These are phyloP conservation scores for Galaxias olidus DNA, from an alignment of 2,797 vertebrate species.

Conservation along the genomic window DNA sequence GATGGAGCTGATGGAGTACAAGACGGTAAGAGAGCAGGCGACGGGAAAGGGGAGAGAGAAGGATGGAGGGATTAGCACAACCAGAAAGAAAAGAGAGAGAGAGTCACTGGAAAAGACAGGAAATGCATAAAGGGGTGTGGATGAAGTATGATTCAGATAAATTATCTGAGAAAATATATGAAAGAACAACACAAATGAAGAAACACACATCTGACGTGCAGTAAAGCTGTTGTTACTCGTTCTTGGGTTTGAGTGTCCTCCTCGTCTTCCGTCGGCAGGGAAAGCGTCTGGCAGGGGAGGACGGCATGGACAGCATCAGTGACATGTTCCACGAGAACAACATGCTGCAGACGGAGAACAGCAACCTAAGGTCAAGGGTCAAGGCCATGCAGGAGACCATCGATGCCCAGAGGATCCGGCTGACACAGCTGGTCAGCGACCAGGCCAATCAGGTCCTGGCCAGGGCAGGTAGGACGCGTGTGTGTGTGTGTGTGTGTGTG, in stretches of 20 bases:
- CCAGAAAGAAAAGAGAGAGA: background rate
- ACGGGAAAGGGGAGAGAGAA: background rate
- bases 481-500: background rate
- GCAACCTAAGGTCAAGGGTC: conserved; percentile 89
- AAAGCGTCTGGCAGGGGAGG: conserved; percentile 90
- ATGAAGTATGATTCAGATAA: background rate
- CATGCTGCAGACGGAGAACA: conserved; percentile 94
- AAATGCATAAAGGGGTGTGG: background rate
- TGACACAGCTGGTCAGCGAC: conserved; percentile 89
- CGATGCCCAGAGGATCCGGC: conserved; percentile 82
- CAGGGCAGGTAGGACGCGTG: conserved; percentile 77
- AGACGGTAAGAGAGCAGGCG: conserved; percentile 78
- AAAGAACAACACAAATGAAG: background rate
- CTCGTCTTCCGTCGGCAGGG: conserved; percentile 71
- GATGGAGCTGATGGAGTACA: conserved; percentile 95
- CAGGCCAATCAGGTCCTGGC: conserved; percentile 89
- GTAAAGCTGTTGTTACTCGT: background rate
- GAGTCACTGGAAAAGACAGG: background rate
- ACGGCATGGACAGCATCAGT: conserved; percentile 92
- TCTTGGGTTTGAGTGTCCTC: background rate
- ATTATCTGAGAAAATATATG: background rate
- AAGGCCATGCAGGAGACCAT: conserved; percentile 97
- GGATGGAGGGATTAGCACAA: background rate
- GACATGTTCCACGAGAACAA: conserved; percentile 97
- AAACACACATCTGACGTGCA: background rate